Evolutionary conservation across 2,113 vertebrate genomes (phyloP).

Genomic region (Amia ocellicauda): DNA sequence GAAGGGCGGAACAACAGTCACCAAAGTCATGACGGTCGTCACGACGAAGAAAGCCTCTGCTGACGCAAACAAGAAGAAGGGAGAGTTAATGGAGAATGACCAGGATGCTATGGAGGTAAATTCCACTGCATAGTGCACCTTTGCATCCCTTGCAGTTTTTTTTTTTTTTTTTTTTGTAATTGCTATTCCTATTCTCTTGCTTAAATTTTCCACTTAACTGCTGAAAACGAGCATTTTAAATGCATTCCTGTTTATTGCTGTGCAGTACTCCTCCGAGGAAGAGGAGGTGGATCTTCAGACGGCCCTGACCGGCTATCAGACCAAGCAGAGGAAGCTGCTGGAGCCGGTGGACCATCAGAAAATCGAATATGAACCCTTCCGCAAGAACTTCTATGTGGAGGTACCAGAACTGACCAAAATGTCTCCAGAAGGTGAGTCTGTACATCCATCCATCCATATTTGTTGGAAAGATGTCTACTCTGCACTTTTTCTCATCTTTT

Average conservation of each 20-base stretch:
- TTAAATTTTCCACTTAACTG: too few relatives aligned
- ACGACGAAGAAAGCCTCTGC: conserved; percentile 84
- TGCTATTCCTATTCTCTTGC: too few relatives aligned
- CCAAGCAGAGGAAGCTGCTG: conserved; percentile 93
- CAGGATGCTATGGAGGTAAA: conserved; percentile 98
- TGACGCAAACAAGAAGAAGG: conserved; percentile 91
- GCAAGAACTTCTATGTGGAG: conserved; percentile 98
- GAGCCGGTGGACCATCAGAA: conserved; percentile 97
- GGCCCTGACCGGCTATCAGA: conserved; percentile 93
- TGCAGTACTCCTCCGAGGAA: conserved; percentile 97
- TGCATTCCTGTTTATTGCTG: not conserved
- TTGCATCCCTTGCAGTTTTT: not conserved
- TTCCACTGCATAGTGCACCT: not conserved
- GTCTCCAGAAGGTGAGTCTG: conserved; percentile 78
- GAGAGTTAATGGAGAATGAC: conserved; percentile 97
- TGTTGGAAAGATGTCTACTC: not conserved
- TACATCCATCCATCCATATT: not conserved
- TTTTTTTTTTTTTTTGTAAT: not conserved
- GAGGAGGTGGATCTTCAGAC: conserved; percentile 97
- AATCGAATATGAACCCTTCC: conserved; percentile 91
- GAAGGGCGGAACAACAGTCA: conserved; percentile 88
- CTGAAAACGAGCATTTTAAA: not conserved
- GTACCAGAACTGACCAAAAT: conserved; percentile 94
- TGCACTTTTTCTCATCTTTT: not conserved
- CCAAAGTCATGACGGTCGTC: conserved; percentile 91